These are phyloP conservation scores for Bradynema listronoti DNA, from an alignment of 1,140 invertebrate genomes.

Conservation along the genomic window DNA sequence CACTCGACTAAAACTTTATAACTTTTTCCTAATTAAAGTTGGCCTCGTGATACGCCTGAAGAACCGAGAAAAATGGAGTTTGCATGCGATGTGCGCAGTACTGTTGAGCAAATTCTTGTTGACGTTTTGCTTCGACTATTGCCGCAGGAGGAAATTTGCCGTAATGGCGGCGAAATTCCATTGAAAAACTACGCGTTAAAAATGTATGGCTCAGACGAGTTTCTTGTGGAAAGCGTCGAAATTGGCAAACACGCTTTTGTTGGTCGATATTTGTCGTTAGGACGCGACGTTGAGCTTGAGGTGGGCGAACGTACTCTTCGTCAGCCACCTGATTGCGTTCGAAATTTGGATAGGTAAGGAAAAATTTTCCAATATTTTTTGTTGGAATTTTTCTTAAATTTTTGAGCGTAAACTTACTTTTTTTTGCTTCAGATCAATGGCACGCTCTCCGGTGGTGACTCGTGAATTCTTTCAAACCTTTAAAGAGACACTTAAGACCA, in stretches of 20 bases:
- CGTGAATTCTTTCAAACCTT: constrained; percentile 26
- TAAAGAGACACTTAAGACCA: constrained; percentile 8
- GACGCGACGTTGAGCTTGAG: constrained; percentile 36
- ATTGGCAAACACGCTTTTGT: constrained; percentile 39
- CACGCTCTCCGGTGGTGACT: constrained; percentile 5
- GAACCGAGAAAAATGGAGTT: constrained; percentile 19
- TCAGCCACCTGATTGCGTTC: not conserved
- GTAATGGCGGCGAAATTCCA: constrained; percentile 35
- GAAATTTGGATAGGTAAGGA: constrained; percentile 2
- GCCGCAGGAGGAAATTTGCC: constrained; percentile 24
- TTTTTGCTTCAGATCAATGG: constrained; percentile 15
- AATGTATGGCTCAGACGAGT: constrained; percentile 34
- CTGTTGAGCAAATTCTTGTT: constrained; percentile 30
- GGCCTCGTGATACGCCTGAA: constrained; percentile 20
- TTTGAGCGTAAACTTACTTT: too few relatives aligned
- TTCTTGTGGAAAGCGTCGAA: constrained; percentile 12
- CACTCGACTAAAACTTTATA: constrained; percentile 18
- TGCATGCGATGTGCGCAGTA: constrained; percentile 26
- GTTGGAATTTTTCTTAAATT: too few relatives aligned
- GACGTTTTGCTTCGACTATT: constrained; percentile 32
- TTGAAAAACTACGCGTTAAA: constrained; percentile 36
- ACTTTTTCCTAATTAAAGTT: constrained; percentile 27
- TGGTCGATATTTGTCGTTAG: constrained; percentile 21
- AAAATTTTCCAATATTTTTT: too few relatives aligned
- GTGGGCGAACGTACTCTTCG: constrained; percentile 26